These are phyloP conservation scores for Melieria crassipennis DNA, from an alignment of 2,888 invertebrate species.

Conservation along the genomic window DNA sequence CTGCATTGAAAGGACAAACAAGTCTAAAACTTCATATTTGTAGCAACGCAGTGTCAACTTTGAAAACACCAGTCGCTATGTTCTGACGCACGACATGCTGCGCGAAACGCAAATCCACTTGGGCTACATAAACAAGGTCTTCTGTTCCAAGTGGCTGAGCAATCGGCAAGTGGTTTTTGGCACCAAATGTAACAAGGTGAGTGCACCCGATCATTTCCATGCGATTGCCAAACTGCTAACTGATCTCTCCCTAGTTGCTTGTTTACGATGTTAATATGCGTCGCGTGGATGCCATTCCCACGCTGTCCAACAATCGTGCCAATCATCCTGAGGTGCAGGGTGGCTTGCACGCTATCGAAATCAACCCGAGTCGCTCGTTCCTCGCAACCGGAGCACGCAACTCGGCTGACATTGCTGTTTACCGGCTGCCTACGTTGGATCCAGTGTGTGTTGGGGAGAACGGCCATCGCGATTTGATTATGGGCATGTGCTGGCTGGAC, in stretches of 20 bases:
- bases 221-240: no score
- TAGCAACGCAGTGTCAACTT: conserved; percentile 73
- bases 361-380: conserved; percentile 91
- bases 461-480: conserved; percentile 88
- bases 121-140: conserved; percentile 90
- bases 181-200: conserved; percentile 95
- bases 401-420: conserved; percentile 91
- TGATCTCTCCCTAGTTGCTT: conserved; percentile 73
- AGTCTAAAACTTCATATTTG: conserved; percentile 6
- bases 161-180: conserved; percentile 95
- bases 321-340: conserved; percentile 73
- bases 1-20: not conserved
- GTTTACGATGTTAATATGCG: conserved; percentile 91
- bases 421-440: conserved; percentile 89
- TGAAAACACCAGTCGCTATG: conserved; percentile 86
- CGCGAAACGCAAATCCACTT: conserved; percentile 84
- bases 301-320: conserved; percentile 73
- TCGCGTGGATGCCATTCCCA: conserved; percentile 89
- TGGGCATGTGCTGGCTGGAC: conserved; percentile 96
- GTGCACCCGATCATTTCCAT: not conserved
- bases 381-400: conserved; percentile 92
- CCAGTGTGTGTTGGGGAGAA: conserved; percentile 91
- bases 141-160: conserved; percentile 96
- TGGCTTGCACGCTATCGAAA: conserved; percentile 92
- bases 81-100: conserved; percentile 89